Base-by-base conservation (phyloP, 2,113 vertebrate genomes). In the Delphinus delphis region DNA sequence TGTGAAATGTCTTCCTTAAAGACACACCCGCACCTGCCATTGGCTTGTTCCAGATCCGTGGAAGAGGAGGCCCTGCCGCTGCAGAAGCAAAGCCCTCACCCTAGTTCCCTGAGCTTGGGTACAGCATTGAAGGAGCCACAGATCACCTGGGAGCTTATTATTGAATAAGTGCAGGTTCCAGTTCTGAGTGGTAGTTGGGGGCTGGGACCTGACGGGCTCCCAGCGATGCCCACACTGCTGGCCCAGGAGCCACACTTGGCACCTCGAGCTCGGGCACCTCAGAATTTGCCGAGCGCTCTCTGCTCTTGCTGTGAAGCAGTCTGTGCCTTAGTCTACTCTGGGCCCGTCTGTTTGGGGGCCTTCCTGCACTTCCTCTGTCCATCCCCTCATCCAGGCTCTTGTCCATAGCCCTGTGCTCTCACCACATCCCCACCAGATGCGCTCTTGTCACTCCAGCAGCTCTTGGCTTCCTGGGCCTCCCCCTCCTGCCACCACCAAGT, bases 11-110 rank as follows among this genome's bases (percentile, higher is more conserved):
- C 33, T 13, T 60, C 36, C 77, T 79, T 83, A 84, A 62, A 41
- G 41, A 47, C 58, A 74, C 2, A 10, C 62, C 60, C 28, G 0
- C 1, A 0, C n/a, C 23, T 36, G 62, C 36, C 23, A 0, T 65
- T n/a, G 53, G 8, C 63, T 65, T 53, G 53, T 67, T 62, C 70
- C 26, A 25, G 44, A 6, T 70, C 36, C 44, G 23, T 17, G 1
- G 38, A 82, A 47, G 9, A 23, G 33, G 73, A 93, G 68, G 58
- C 81, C 44, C 55, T 92, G 33, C 41, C 0, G 0, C 36, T 53
- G 33, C 26, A 41, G 8, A 92, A 84, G 55, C 18, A 23, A 33
- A 73, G 60, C 25, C 26, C 55, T 70, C 21, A 47, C 33, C 33
- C 13, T 15, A 20, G 25, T 21, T 71, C 68, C 53, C 18, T 18